Evolutionary conservation across 1,140 invertebrate species (phyloP), one percentile per base, ranked within the genome.

Genomic region (Lepidotrigona ventralis): DNA sequence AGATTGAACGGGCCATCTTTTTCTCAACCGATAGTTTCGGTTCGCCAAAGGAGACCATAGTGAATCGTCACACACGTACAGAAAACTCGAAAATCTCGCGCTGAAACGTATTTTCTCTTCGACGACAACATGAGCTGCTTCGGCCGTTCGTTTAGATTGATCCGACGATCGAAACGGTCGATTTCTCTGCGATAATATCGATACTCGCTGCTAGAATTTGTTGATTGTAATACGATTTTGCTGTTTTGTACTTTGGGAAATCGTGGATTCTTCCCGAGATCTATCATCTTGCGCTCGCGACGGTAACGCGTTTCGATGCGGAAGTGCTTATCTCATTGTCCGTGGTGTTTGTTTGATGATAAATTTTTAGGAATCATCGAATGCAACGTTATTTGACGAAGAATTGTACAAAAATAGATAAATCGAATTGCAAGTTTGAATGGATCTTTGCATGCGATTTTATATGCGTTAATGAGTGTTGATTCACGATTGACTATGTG

Each of bases 1-100:
- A 71, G n/a, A 74, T 74, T 29, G 33, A n/a, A 33, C 68, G 54
- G 46, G 39, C 14, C 69, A 26, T 71, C 69, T 26, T 71, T 46
- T 46, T 69, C 15, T 39, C 68, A n/a, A 70, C 23, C 60, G 33
- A 69, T 56, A 33, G 46, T 29, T 29, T 56, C 77, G 77, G 15
- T n/a, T 23, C n/a, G 2, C 33, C 66, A 33, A 68, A 1, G 26
- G 23, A 54, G 19, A 14, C 26, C 14, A 26, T 46, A 29, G 21
- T 21, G 33, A n/a, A 63, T 9, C 39, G 46, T 26, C 23, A 26
- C 39, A 26, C 39, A 11, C 33, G n/a, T 46, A 46, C 68, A n/a
- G 23, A 26, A 33, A n/a, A 51, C 69, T 53, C 23, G 46, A n/a
- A 26, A 71, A 71, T 70, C 39, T 71, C 39, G 69, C 33, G 21